Conservation (phyloP, 2,113 vertebrate genomes). For the Hypanus sabinus region DNA sequence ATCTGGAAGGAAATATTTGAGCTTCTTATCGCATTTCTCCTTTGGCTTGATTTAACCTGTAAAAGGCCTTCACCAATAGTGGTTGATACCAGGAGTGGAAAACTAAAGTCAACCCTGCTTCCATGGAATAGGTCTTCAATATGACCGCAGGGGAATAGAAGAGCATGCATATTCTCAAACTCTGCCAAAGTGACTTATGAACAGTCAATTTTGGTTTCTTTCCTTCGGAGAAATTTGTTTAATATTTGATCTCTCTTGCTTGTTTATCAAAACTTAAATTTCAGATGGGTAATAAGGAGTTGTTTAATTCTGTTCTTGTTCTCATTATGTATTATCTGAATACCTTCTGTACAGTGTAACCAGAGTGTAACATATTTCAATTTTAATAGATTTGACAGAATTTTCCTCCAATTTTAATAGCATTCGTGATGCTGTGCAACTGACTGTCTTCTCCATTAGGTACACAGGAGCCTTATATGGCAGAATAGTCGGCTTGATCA, state of each 20-base stretch:
- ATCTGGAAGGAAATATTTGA: neutral
- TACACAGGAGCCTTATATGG: conserved; percentile 47
- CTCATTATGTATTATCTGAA: neutral
- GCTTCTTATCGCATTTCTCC: neutral
- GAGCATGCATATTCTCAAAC: neutral
- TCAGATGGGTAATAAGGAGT: neutral
- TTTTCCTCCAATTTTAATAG: neutral
- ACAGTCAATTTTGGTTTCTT: neutral
- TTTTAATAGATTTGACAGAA: neutral
- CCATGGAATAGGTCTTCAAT: neutral
- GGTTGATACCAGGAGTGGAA: neutral
- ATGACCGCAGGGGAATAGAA: neutral
- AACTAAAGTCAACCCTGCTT: neutral
- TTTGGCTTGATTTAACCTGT: neutral
- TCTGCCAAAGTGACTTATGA: neutral
- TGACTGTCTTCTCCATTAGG: conserved; percentile 38
- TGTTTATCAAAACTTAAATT: neutral
- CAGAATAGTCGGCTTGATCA: conserved; percentile 43
- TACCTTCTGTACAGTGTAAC: neutral
- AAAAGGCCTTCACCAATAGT: neutral
- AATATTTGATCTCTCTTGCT: neutral
- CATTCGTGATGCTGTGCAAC: neutral
- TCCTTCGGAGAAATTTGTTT: neutral
- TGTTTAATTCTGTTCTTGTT: neutral
- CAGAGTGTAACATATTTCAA: neutral